Base-by-base conservation (phyloP, 30 jellyfish, hydroid and myxozoan species). In the Hydra vulgaris region DNA sequence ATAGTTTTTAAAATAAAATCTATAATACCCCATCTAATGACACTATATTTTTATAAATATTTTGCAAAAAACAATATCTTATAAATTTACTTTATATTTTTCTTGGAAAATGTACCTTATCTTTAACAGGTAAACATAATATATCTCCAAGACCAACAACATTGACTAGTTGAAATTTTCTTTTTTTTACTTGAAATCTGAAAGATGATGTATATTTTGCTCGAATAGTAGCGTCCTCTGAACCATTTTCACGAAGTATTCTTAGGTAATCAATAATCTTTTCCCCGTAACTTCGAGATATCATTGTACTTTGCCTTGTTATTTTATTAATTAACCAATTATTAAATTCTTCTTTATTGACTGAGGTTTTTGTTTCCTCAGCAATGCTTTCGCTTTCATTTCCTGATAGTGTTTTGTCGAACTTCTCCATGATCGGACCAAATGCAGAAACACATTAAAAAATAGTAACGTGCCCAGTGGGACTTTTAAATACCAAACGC, bases 101-200 rank as follows among this genome's bases (percentile, higher is more conserved):
- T 40, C 12, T 5, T 3, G 22, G 53, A 75, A 23, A 26, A 8
- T 54, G 15, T 76, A 83, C 90, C 72, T 83, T 83, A 66, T 83
- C 90, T 68, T 75, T 83, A 23, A 85, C 72, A 19, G 97, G 95
- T 24, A 90, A 94, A 68, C 97, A 90, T 15, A 90, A 82, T 67
- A 90, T 90, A 77, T 90, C 97, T 17, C 97, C 97, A 73, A 90
- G 90, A 18, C 97, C 97, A 82, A 90, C 95, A 0, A 85, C 97
- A 61, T 82, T 86, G 81, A 85, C 83, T 21, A 90, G 82, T 54
- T 86, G 91, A 78, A 85, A 90, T 54, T 80, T 86, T 83, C 87
- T 86, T 77, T 90, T 86, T 89, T 86, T 90, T 69, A 90, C 88
- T 53, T 75, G 87, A 24, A 83, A 71, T 22, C 97, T 85, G 66